Evolutionary conservation across 2,113 vertebrate species (phyloP).

Genomic region (Sphyrna mokarran): DNA sequence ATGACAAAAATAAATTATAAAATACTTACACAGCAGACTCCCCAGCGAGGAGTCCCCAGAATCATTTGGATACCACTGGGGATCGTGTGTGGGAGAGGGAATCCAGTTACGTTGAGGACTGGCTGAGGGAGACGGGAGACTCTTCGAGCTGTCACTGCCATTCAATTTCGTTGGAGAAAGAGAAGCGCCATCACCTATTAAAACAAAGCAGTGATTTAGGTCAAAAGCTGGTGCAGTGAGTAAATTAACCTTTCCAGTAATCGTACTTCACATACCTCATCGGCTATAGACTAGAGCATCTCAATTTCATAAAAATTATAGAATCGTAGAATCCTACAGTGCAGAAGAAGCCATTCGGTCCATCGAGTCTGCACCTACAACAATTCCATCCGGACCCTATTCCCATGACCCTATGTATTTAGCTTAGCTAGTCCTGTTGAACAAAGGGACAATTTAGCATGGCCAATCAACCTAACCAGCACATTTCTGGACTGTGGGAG

Average conservation of each 20-base stretch:
- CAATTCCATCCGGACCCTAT: no score
- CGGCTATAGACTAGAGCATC: neutral
- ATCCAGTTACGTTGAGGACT: conserved; percentile 92
- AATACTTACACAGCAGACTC: conserved; percentile 84
- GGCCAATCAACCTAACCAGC: no score
- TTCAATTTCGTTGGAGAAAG: conserved; percentile 88
- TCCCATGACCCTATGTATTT: no score
- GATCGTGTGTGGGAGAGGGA: conserved; percentile 88
- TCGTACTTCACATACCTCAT: neutral
- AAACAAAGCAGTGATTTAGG: neutral
- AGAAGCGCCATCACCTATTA: conserved; percentile 76
- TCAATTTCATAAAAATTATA: no score
- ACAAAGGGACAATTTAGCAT: no score
- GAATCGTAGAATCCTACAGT: no score
- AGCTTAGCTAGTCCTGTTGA: no score
- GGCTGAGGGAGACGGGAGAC: conserved; percentile 75
- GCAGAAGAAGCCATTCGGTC: no score
- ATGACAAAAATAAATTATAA: neutral
- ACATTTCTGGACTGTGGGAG: no score
- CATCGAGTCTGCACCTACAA: no score
- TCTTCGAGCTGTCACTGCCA: conserved; percentile 78
- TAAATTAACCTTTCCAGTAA: neutral
- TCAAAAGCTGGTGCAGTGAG: neutral
- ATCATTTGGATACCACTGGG: conserved; percentile 96
- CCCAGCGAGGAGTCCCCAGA: conserved; percentile 88